phyloP scores from a whole-genome alignment of 2,113 vertebrate species.

The Capra hircus region DNA sequence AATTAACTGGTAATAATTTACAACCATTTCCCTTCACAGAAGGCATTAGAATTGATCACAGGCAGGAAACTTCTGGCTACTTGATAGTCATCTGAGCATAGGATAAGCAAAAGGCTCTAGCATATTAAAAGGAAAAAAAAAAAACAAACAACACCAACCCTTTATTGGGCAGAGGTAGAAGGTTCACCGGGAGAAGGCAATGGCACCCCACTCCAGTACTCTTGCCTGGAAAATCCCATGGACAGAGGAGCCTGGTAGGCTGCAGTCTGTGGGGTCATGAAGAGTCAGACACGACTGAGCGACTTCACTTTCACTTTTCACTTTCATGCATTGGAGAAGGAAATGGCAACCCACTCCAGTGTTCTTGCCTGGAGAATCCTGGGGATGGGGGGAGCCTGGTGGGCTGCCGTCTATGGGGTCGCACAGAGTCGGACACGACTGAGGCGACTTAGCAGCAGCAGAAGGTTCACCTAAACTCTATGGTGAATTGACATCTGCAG shows the following conservation, averaged over 20 bases:
- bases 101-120: not conserved
- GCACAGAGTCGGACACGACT: too few relatives aligned
- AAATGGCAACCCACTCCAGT: too few relatives aligned
- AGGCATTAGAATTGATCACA: constrained; percentile 68
- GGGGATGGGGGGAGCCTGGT: too few relatives aligned
- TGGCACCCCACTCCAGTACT: too few relatives aligned
- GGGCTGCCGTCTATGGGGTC: too few relatives aligned
- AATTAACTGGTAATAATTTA: constrained; percentile 65
- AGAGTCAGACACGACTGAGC: too few relatives aligned
- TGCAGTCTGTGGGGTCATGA: fast-evolving
- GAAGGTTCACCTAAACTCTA: not conserved
- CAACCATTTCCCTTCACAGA: constrained; percentile 63
- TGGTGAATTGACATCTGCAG: not conserved
- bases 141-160: not conserved
- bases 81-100: constrained; percentile 45
- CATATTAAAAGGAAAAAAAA: not conserved
- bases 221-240: too few relatives aligned
- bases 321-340: too few relatives aligned
- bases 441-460: not conserved
- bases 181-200: not conserved
- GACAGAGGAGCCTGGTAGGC: too few relatives aligned
- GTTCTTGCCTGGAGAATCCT: too few relatives aligned
- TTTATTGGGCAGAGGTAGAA: constrained; percentile 11
- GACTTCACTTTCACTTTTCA: too few relatives aligned
- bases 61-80: constrained; percentile 55